Evolutionary conservation across 1,140 invertebrate species (phyloP).

Genomic region (Amphibalanus amphitrite): DNA sequence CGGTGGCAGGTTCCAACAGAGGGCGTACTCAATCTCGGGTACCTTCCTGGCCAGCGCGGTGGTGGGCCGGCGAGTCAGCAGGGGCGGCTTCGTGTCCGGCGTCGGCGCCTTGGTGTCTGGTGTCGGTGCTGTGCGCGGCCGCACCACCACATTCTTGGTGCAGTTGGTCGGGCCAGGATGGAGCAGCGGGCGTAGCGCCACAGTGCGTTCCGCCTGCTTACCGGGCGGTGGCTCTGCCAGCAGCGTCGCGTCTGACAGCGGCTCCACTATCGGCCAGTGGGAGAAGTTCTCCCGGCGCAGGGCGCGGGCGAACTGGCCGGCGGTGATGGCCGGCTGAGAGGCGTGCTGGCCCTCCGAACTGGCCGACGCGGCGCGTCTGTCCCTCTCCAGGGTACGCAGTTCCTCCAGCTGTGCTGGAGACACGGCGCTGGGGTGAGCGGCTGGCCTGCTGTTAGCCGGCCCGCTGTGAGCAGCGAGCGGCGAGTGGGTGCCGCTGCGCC

Average conservation of each 20-base stretch:
- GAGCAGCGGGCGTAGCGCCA: slow-evolving; percentile 16
- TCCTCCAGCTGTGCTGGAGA: background rate
- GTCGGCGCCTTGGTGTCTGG: slow-evolving; percentile 4
- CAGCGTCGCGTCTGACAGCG: slow-evolving; percentile 14
- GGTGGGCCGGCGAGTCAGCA: slow-evolving; percentile 15
- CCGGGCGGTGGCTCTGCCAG: slow-evolving; percentile 13
- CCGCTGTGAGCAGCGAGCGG: background rate
- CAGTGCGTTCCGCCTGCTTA: slow-evolving; percentile 12
- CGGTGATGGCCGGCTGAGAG: too few species aligned
- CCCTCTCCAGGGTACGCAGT: background rate
- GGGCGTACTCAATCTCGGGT: slow-evolving; percentile 16
- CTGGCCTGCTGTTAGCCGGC: too few species aligned
- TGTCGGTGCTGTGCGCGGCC: slow-evolving; percentile 15
- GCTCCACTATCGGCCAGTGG: slow-evolving; percentile 6
- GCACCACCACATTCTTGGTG: slow-evolving; percentile 15
- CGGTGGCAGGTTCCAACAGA: slow-evolving; percentile 16
- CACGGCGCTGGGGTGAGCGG: background rate
- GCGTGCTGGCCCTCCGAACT: background rate
- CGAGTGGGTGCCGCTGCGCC: background rate
- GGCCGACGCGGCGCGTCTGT: background rate
- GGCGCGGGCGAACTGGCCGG: background rate
- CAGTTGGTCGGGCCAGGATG: slow-evolving; percentile 17
- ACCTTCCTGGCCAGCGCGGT: slow-evolving; percentile 15
- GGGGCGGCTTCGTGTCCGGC: slow-evolving; percentile 13
- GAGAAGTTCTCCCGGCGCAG: background rate